Conservation (phyloP, 2,113 vertebrate genomes). For the Anhinga rufa region DNA sequence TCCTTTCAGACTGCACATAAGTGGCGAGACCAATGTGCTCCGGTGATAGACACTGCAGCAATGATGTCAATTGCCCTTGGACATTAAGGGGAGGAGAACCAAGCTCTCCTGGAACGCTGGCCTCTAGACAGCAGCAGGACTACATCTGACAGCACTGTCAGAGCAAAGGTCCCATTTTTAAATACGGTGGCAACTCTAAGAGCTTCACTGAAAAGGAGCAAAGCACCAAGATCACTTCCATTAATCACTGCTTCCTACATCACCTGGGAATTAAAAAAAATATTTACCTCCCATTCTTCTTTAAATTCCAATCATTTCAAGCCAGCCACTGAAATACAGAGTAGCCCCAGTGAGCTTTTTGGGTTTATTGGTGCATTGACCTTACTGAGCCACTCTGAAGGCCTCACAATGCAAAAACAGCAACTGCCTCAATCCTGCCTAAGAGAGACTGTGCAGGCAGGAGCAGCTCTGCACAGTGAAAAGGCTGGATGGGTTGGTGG, state of each 20-base stretch:
- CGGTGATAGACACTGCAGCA: background rate
- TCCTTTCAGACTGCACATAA: background rate
- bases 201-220: background rate
- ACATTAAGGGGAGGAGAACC: background rate
- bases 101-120: background rate
- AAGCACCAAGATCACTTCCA: background rate
- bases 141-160: background rate
- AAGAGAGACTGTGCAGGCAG: background rate
- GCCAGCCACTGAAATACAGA: background rate
- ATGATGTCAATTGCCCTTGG: background rate
- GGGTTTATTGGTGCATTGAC: background rate
- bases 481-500: fast-evolving
- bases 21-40: background rate
- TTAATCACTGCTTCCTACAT: background rate
- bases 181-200: background rate
- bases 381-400: background rate
- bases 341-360: background rate
- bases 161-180: background rate
- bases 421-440: background rate
- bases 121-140: background rate
- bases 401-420: background rate
- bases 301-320: background rate
- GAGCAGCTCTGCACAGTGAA: background rate
- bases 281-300: background rate
- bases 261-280: background rate